Evolutionary conservation across 2,797 vertebrate genomes (phyloP), one percentile per base, ranked within the genome.

Genomic region (Myripristis murdjan): DNA sequence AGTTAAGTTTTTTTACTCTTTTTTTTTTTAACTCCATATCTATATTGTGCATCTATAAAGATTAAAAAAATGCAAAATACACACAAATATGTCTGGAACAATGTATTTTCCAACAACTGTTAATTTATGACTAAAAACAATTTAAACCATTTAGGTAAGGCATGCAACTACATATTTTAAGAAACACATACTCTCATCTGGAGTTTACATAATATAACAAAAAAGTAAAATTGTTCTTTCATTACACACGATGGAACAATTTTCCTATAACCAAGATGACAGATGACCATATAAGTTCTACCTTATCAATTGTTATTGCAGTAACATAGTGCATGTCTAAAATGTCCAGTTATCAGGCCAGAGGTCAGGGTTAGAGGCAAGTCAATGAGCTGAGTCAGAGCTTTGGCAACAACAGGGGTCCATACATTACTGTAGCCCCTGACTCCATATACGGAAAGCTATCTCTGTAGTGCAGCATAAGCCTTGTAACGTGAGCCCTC

Each of bases 401-500:
- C 75, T 85, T 89, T 88, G 83, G 87, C 87, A 87, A 85, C 79
- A 81, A 85, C 69, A 82, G 84, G 84, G 83, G 84, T 88, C 88
- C 87, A 90, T 93, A 90, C 89, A 93, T 93, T 92, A 89, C 82
- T 79, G 83, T 79, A 88, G 87, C 86, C 89, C 82, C 89, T 88
- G 89, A 82, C 87, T 91, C 90, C 90, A 84, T 87, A 88, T 90
- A 89, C 54, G 75, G 86, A 90, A 84, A 88, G 85, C 82, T 82
- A 90, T 90, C 91, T 77, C 87, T 78, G 88, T 86, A 89, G 83
- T 82, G 84, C 89, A 86, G 91, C 87, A 92, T 87, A 88, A 88
- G 86, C 89, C 80, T 72, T 84, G 94, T 95, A 94, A 95, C 90
- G 79, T 47, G 93, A 95, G 87, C 86, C 77, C 87, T 84, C 86